Evolutionary conservation across 2,797 vertebrate genomes (phyloP).

Genomic region (Tapera naevia): DNA sequence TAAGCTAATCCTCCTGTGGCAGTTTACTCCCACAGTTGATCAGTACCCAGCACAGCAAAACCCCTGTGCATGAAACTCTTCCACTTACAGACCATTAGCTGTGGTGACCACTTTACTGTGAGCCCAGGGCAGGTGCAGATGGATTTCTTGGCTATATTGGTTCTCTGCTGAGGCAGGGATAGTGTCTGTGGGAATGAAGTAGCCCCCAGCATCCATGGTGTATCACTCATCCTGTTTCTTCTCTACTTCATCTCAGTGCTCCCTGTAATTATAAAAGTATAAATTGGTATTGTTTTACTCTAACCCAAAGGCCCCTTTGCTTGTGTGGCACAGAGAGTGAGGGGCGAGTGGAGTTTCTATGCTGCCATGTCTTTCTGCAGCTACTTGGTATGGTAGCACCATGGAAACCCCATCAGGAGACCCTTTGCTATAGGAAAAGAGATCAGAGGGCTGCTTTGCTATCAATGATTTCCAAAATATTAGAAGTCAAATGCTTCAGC

Average conservation of each 20-base stretch:
- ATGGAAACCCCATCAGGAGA: neutral
- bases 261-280: neutral
- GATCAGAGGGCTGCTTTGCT: neutral
- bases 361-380: neutral
- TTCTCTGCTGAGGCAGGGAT: neutral
- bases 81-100: neutral
- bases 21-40: rapidly evolving
- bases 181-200: neutral
- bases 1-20: neutral
- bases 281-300: neutral
- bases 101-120: neutral
- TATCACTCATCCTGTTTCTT: neutral
- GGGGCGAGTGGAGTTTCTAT: neutral
- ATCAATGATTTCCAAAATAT: rapidly evolving
- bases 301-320: neutral
- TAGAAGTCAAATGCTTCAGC: neutral
- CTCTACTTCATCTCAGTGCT: neutral
- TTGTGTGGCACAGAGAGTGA: no score
- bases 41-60: neutral
- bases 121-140: neutral
- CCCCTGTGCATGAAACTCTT: neutral
- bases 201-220: rapidly evolving
- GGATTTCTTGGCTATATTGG: neutral
- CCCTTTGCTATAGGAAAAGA: neutral
- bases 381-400: neutral